Base-by-base conservation (phyloP, 2,888 invertebrate species). In the Pyralis farinalis region DNA sequence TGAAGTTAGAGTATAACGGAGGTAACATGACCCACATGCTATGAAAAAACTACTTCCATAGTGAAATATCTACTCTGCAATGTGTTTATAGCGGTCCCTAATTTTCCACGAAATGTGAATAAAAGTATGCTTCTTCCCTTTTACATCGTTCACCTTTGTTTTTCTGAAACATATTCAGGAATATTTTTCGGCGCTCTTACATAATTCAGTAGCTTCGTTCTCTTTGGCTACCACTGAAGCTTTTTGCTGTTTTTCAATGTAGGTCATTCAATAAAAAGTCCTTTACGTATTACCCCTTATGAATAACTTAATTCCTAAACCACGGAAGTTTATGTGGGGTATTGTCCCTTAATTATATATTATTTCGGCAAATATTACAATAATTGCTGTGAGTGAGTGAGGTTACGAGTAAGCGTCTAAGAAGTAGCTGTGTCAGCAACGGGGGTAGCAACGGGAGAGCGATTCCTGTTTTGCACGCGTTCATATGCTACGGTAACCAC, bases 151-250 rank as follows among this genome's bases (percentile, higher is more conserved):
- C 42, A 44, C 58, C 53, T 56, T 57, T 58, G 56, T 58, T 63
- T 59, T 51, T 49, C 49, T 37, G 47, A 43, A 53, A 54, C 56
- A 51, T 59, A 53, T 55, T 55, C 51, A 53, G 55, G 49, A 62
- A 57, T 64, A 58, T 58, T 53, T 62, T 58, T 52, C 54, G 44
- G 51, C 44, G 42, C 58, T 54, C 52, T 61, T 64, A 64, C 61
- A 63, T 67, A 63, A 68, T 64, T 67, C 59, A 67, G 51, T 44
- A 59, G 56, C 48, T 55, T 49, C 45, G 45, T 48, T 49, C 49
- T 49, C 47, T 43, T 51, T 55, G 44, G 42, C 36, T 45, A 44
- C 43, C 3, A 36, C 27, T 34, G 46, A 46, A 38, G 40, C 37
- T 43, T 45, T 43, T 16, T 16, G 46, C 37, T 58, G 49, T 44